These are phyloP conservation scores for Sphaerodactylus townsendi DNA, from an alignment of 2,113 vertebrate species.

Conservation along the genomic window DNA sequence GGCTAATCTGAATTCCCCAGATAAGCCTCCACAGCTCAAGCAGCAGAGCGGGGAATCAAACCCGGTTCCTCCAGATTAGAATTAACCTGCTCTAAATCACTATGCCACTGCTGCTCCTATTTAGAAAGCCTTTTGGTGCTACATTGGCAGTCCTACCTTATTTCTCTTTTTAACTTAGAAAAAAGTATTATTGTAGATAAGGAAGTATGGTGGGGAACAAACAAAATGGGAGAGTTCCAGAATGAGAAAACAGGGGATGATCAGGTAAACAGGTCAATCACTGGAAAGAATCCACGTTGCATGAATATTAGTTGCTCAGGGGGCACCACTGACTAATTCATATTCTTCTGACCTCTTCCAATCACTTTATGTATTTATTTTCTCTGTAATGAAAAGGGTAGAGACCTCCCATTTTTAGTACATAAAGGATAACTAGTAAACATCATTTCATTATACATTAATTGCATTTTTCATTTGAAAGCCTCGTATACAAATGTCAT, in stretches of 20 bases:
- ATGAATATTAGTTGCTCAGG: background rate
- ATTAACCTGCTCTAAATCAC: no score
- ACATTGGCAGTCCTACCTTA: background rate
- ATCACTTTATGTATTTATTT: background rate
- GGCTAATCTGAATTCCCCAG: no score
- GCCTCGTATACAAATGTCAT: background rate
- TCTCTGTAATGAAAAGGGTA: constrained; percentile 19
- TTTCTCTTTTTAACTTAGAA: background rate
- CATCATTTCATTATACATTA: background rate
- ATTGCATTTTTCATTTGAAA: constrained; percentile 31
- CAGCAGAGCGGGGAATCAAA: no score
- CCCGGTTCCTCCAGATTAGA: no score
- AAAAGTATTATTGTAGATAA: background rate
- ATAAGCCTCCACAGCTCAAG: no score
- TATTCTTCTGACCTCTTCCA: constrained; percentile 32
- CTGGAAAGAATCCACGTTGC: background rate
- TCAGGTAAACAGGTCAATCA: background rate
- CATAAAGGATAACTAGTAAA: constrained; percentile 18
- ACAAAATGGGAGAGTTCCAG: background rate
- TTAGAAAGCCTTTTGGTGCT: background rate
- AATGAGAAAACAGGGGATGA: background rate
- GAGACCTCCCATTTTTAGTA: constrained; percentile 42
- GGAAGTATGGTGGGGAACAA: background rate
- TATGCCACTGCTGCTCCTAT: no score
- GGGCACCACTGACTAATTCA: constrained; percentile 47